These are phyloP conservation scores for Etia nguti DNA, from an alignment of 2,113 vertebrate genomes.

Conservation along the genomic window DNA sequence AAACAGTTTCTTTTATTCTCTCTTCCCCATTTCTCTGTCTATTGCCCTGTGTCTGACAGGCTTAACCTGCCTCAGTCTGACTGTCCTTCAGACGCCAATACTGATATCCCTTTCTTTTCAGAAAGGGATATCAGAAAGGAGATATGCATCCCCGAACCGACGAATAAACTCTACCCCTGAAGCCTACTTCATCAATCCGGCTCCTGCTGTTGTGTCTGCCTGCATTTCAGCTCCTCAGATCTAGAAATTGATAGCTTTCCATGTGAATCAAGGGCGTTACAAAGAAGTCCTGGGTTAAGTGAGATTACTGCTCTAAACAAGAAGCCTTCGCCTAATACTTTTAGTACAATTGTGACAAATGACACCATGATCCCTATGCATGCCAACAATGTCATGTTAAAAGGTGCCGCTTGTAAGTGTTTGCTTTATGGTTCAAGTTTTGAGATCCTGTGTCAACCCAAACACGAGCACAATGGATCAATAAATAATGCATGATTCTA, in stretches of 20 bases:
- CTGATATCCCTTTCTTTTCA: too few relatives aligned
- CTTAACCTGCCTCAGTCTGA: slow-evolving; percentile 7
- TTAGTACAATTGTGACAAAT: background rate
- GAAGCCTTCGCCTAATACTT: background rate
- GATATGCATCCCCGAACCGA: slow-evolving; percentile 1
- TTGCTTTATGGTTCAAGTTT: background rate
- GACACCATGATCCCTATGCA: background rate
- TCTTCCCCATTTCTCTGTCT: slow-evolving; percentile 40
- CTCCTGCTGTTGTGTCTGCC: slow-evolving; percentile 23
- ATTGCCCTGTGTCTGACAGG: background rate
- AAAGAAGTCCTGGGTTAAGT: background rate
- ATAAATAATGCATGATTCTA: background rate
- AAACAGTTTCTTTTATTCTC: slow-evolving; percentile 34
- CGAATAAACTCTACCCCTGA: background rate
- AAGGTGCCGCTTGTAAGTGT: background rate
- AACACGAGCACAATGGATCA: background rate
- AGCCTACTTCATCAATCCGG: background rate
- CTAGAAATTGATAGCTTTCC: slow-evolving; percentile 10
- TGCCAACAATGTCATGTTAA: background rate
- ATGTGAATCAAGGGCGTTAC: background rate
- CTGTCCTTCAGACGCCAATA: background rate
- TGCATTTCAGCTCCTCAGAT: background rate
- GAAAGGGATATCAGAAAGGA: background rate
- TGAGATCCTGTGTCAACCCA: background rate
- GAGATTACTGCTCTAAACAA: background rate